Evolutionary conservation across 1,140 invertebrate genomes (phyloP), one percentile per base, ranked within the genome.

Genomic region (Teleogryllus occipitalis): DNA sequence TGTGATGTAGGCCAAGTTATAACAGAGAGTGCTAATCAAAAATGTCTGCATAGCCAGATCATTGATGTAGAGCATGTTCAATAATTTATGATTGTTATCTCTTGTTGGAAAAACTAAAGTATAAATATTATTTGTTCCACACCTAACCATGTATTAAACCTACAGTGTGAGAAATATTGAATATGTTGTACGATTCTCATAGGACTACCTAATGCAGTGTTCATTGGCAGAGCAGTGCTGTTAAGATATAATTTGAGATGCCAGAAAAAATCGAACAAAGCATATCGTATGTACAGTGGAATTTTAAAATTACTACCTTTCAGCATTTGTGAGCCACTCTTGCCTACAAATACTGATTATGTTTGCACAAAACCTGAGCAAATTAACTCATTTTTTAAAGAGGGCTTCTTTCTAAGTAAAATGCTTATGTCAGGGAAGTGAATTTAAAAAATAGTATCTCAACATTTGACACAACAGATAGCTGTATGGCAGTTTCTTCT

Each of bases 281-380:
- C 54, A 65, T 65, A 65, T 65, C 54, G 54, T 65, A 65, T 65
- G 54, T 65, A 65, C 54, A 65, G 10, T 14, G 54, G 18, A 65
- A 65, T 65, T 65, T 65, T 65, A 65, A 65, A 65, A 65, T 65
- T 65, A 18, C 54, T 65, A 65, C 54, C 54, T 65, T 65, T 65
- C 54, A 65, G 54, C 54, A 65, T 65, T 65, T 65, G 54, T 65
- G 54, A 65, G 54, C 54, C 54, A 65, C 54, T 65, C 54, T 65
- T 65, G 54, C 54, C 54, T 65, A 65, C 54, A 65, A 65, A 65
- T 65, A 65, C 54, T 65, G 54, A 65, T 65, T 65, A 65, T 65
- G 54, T 65, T 65, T 65, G 54, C 54, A 65, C 54, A 65, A 65
- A 65, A 65, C 10, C 54, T 65, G 54, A 65, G 10, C 54, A 65